Percentiles rank a stretch among this genome's conserved stretches.
Conservation (phyloP, 1,140 invertebrate genomes). For the Zaprionus tsacasi region DNA sequence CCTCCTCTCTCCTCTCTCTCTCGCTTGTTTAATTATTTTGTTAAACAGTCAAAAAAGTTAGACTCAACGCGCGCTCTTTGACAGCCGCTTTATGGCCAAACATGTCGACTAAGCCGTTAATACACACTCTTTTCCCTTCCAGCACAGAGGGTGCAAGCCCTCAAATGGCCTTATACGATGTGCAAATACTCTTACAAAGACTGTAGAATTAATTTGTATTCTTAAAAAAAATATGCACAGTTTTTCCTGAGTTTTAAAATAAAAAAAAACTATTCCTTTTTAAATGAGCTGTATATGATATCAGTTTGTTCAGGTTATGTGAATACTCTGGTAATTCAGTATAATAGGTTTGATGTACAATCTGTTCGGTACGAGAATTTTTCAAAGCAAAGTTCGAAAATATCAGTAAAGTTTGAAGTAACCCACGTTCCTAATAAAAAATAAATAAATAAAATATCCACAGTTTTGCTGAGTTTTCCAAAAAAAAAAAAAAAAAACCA, state of each 20-base stretch:
- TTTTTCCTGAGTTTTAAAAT: too few species aligned
- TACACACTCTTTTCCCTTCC: constrained; percentile 34
- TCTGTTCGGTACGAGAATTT: too few species aligned
- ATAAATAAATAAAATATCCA: too few species aligned
- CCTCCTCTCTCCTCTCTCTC: background rate
- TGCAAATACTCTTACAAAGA: background rate
- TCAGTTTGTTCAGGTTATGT: background rate
- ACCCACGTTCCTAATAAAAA: too few species aligned
- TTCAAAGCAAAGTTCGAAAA: too few species aligned
- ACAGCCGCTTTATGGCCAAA: constrained; percentile 42
- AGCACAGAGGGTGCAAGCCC: background rate
- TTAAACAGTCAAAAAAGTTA: constrained; percentile 51
- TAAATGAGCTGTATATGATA: too few species aligned
- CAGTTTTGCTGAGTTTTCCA: too few species aligned
- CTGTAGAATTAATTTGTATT: background rate
- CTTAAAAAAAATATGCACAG: too few species aligned
- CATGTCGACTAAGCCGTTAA: constrained; percentile 55
- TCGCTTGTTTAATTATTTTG: constrained; percentile 59
- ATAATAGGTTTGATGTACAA: background rate
- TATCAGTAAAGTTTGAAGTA: too few species aligned
- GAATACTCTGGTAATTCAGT: background rate
- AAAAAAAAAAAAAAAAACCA: too few species aligned
- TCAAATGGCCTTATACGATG: background rate
- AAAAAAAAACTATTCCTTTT: too few species aligned
- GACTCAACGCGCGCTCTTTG: constrained; percentile 11